A percentile compares a stretch with the other conserved stretches of the same genome.
Conservation (phyloP, 2,888 invertebrate species). For the Macrophya alboannulata region DNA sequence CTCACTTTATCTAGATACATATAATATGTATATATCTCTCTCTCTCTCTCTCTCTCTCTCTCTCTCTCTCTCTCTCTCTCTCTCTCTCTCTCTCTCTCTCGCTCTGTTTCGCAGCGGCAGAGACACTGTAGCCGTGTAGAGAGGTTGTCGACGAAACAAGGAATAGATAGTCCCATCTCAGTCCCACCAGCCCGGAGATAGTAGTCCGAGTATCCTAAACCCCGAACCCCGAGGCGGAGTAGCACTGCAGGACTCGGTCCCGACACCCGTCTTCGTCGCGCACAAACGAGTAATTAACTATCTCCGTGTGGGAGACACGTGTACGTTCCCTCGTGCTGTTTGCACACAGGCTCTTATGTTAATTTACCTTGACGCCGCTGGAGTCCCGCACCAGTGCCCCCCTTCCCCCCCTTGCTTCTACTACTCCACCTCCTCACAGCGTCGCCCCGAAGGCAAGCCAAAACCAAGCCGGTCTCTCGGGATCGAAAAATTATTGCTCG, state of each 20-base stretch:
- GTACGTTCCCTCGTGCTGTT: slow-evolving; percentile 74
- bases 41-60: background rate
- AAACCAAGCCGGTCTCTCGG: background rate
- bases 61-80: background rate
- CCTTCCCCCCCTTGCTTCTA: background rate
- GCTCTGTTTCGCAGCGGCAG: background rate
- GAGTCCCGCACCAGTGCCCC: slow-evolving; percentile 20
- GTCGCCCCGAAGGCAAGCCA: slow-evolving; percentile 6
- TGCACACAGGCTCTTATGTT: slow-evolving; percentile 80
- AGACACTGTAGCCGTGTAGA: background rate
- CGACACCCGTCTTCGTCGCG: slow-evolving; percentile 63
- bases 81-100: background rate
- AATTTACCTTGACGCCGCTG: slow-evolving; percentile 78
- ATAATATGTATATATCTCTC: too few relatives aligned
- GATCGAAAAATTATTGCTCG: slow-evolving; percentile 48
- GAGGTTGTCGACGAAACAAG: slow-evolving; percentile 18
- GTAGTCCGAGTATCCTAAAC: slow-evolving; percentile 32
- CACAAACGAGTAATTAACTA: slow-evolving; percentile 80
- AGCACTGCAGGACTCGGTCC: slow-evolving; percentile 4
- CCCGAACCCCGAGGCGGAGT: slow-evolving; percentile 41
- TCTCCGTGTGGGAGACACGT: slow-evolving; percentile 78
- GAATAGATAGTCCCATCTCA: slow-evolving; percentile 29
- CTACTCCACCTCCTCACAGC: background rate
- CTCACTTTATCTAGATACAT: slow-evolving; percentile 41
- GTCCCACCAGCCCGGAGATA: slow-evolving; percentile 46